A percentile compares a stretch with the other conserved stretches of the same genome.
These are phyloP conservation scores for Macrobrachium rosenbergii DNA, from an alignment of 1,140 invertebrate genomes.

Conservation along the genomic window DNA sequence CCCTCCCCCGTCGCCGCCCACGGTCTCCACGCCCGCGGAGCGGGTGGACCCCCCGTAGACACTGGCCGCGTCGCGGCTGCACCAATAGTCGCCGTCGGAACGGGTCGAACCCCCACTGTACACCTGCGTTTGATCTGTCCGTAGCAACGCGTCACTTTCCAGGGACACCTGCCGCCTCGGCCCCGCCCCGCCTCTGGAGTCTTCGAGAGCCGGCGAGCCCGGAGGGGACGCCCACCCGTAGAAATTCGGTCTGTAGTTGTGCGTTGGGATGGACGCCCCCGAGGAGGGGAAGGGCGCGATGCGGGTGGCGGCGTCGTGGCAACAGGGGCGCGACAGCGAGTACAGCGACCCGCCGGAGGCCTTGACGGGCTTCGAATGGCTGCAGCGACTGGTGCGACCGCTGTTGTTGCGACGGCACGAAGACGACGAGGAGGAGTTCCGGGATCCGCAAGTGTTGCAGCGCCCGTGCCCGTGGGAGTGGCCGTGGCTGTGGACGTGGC, in stretches of 20 bases:
- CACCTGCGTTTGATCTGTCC: conserved; percentile 42
- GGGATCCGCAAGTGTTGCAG: conserved; percentile 61
- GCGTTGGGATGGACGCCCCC: conserved; percentile 35
- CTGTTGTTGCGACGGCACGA: conserved; percentile 48
- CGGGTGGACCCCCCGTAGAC: conserved; percentile 53
- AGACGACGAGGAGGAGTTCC: conserved; percentile 50
- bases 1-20: conserved; percentile 20
- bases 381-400: conserved; percentile 45
- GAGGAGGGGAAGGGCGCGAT: conserved; percentile 30
- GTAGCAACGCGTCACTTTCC: conserved; percentile 41
- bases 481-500: conserved; percentile 24
- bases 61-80: conserved; percentile 48
- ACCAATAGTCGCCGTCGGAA: conserved; percentile 59
- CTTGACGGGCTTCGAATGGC: conserved; percentile 22
- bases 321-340: conserved; percentile 51
- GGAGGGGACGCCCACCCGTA: conserved; percentile 57
- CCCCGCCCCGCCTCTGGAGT: background rate
- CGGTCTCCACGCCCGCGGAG: conserved; percentile 53
- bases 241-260: conserved; percentile 49
- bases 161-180: conserved; percentile 44
- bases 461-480: conserved; percentile 41
- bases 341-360: conserved; percentile 47
- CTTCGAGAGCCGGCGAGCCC: conserved; percentile 36
- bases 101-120: conserved; percentile 47
- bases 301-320: conserved; percentile 42